Percentiles rank a stretch among this genome's conserved stretches.
Evolutionary conservation across 2,888 invertebrate genomes (phyloP).

Genomic region (Lasioglossum calceatum): DNA sequence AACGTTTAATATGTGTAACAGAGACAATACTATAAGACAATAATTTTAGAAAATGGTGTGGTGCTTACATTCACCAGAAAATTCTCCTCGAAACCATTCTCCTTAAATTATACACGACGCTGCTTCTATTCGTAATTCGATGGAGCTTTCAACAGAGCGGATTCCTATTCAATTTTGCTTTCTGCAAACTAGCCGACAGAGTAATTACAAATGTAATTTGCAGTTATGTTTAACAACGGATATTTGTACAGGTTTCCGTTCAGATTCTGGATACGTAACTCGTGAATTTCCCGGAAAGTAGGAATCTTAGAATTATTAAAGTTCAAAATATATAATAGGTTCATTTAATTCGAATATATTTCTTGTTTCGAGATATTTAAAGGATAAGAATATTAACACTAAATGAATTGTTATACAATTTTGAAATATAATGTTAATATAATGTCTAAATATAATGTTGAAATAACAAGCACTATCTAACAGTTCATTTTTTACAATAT

Average conservation of each 20-base stretch:
- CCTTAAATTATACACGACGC: not conserved
- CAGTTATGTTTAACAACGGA: not conserved
- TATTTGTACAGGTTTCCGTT: not conserved
- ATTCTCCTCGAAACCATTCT: not conserved
- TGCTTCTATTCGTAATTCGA: not conserved
- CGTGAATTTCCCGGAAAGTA: not conserved
- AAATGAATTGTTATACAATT: too few relatives aligned
- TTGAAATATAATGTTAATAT: too few relatives aligned
- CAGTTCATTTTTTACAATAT: too few relatives aligned
- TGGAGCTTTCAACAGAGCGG: not conserved
- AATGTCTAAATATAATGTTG: too few relatives aligned
- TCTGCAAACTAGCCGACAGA: not conserved
- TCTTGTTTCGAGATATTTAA: too few relatives aligned
- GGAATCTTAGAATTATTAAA: not conserved
- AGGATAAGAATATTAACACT: too few relatives aligned
- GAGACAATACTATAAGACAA: not conserved
- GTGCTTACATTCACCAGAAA: not conserved
- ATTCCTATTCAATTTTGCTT: not conserved
- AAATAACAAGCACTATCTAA: too few relatives aligned
- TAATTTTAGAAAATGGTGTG: not conserved
- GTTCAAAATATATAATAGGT: too few relatives aligned
- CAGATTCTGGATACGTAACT: not conserved
- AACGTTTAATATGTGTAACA: too few relatives aligned
- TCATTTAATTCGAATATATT: too few relatives aligned
- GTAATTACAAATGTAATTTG: not conserved